Evolutionary conservation across 2,797 vertebrate genomes (phyloP).

Genomic region (Gymnothorax reevesii): DNA sequence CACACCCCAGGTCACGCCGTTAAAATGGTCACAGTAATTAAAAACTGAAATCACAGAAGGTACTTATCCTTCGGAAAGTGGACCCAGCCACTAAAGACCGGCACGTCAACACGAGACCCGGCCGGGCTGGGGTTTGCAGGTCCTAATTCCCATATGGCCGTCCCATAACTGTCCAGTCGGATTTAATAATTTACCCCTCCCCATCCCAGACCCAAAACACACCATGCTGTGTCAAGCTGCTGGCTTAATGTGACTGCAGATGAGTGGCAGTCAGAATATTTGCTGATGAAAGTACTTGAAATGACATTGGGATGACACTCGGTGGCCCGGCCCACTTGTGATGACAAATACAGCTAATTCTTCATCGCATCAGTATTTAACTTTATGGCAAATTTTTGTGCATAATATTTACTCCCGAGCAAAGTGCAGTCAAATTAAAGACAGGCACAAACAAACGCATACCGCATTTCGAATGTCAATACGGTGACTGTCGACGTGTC

Average conservation of each 20-base stretch:
- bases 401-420: not conserved
- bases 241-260: slow-evolving; percentile 47
- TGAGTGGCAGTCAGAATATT: slow-evolving; percentile 59
- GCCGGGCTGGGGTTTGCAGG: slow-evolving; percentile 52
- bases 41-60: slow-evolving; percentile 56
- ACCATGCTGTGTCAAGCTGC: slow-evolving; percentile 60
- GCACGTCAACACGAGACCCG: slow-evolving; percentile 26
- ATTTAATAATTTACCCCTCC: slow-evolving; percentile 56
- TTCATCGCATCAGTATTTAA: not conserved
- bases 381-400: not conserved
- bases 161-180: slow-evolving; percentile 54
- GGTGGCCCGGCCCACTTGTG: not conserved
- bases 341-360: not conserved
- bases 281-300: slow-evolving; percentile 43
- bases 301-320: not conserved
- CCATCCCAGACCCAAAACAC: slow-evolving; percentile 38
- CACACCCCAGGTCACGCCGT: slow-evolving; percentile 19
- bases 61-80: slow-evolving; percentile 60
- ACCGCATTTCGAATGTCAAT: not conserved
- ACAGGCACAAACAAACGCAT: not conserved
- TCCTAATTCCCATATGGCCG: slow-evolving; percentile 60
- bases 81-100: slow-evolving; percentile 41
- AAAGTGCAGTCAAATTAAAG: not conserved
- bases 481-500: not conserved
- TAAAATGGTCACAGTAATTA: slow-evolving; percentile 57